Conservation (phyloP, 2,113 vertebrate genomes). For the Pitta sordida region DNA sequence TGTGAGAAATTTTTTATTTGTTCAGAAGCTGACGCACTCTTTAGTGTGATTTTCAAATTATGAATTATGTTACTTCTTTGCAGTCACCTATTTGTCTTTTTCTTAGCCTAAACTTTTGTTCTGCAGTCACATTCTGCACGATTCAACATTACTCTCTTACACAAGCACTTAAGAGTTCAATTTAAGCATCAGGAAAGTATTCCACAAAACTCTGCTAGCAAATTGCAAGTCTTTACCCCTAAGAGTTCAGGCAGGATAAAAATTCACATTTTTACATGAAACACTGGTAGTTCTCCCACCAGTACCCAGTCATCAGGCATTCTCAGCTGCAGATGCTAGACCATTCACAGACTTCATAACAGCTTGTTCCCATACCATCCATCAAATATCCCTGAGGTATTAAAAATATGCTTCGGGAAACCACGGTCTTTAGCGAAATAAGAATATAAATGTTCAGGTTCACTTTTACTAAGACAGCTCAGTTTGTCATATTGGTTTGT, state of each 20-base stretch:
- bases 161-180: background rate
- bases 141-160: background rate
- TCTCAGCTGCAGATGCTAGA: background rate
- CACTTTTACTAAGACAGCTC: background rate
- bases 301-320: background rate
- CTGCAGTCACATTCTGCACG: background rate
- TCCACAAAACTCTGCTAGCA: background rate
- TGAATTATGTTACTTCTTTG: background rate
- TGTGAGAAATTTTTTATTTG: background rate
- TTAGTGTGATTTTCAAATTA: background rate
- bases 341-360: background rate
- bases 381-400: background rate
- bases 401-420: background rate
- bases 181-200: background rate
- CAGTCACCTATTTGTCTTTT: background rate
- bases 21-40: conserved; percentile 28
- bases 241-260: background rate
- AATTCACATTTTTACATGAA: background rate
- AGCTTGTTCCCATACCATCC: background rate
- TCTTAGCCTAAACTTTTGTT: background rate
- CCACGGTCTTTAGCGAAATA: background rate
- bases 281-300: background rate
- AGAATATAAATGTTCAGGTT: background rate
- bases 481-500: background rate
- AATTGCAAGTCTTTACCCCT: background rate